Conservation (phyloP, 2,113 vertebrate genomes). For the Riparia riparia region DNA sequence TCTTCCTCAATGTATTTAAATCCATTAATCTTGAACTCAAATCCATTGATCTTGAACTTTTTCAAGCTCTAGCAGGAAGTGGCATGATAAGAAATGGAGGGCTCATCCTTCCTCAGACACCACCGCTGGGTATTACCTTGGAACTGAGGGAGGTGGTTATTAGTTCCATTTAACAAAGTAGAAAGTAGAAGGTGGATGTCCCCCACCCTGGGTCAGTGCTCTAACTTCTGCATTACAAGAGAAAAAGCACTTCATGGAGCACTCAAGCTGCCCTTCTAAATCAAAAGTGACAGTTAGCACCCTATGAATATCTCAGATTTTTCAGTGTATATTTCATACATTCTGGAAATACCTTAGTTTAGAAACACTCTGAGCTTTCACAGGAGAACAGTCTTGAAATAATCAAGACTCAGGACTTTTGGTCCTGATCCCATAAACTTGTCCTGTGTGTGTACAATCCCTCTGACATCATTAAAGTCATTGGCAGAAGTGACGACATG, state of each 20-base stretch:
- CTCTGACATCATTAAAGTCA: not conserved
- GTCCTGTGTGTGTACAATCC: not conserved
- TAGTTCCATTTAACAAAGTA: not conserved
- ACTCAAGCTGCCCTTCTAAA: conserved; percentile 6
- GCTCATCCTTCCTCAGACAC: not conserved
- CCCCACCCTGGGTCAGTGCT: not conserved
- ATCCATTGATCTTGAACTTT: not conserved
- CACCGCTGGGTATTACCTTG: not conserved
- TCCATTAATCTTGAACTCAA: not conserved
- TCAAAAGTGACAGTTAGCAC: conserved; percentile 38
- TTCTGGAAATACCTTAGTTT: not conserved
- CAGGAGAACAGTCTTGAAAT: not conserved
- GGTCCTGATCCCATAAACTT: not conserved
- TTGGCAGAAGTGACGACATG: not conserved
- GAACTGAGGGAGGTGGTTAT: not conserved
- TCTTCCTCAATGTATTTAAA: not conserved
- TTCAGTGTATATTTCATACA: not conserved
- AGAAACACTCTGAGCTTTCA: not conserved
- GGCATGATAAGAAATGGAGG: not conserved
- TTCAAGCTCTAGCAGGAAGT: not conserved
- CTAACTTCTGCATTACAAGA: not conserved
- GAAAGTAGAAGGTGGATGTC: not conserved
- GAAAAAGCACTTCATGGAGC: conserved; percentile 12
- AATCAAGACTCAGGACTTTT: not conserved
- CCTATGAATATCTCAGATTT: not conserved